Evolutionary conservation across 2,888 invertebrate species (phyloP).

Genomic region (Hetaerina titia): DNA sequence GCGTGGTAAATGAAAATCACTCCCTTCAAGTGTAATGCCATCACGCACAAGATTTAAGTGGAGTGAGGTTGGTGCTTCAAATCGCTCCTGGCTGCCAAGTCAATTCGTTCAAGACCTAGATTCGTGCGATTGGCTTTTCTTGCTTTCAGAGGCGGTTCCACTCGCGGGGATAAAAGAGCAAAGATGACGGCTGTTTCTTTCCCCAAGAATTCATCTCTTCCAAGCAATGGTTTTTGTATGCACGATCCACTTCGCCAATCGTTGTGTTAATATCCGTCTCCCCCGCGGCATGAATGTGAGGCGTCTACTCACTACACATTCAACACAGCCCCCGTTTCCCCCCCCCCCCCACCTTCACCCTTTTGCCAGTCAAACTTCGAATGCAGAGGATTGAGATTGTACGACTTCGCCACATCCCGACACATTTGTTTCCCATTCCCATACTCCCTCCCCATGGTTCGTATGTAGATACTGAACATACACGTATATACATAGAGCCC

Average conservation of each 20-base stretch:
- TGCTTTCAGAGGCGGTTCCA: neutral
- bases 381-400: neutral
- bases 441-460: neutral
- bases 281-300: neutral
- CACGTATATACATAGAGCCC: neutral
- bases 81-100: neutral
- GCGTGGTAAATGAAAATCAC: neutral
- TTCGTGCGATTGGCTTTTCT: neutral
- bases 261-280: neutral
- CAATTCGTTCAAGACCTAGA: neutral
- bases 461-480: neutral
- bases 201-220: neutral
- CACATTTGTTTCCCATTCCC: neutral
- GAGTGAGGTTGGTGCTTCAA: neutral
- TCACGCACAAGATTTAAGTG: neutral
- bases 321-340: neutral
- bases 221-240: neutral
- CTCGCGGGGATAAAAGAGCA: neutral
- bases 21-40: neutral
- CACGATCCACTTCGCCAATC: constrained; percentile 10
- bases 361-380: neutral
- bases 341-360: neutral
- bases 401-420: neutral
- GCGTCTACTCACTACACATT: neutral
- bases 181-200: neutral